Conservation (phyloP, 1,140 invertebrate species). For the Drosophila mojavensis region DNA sequence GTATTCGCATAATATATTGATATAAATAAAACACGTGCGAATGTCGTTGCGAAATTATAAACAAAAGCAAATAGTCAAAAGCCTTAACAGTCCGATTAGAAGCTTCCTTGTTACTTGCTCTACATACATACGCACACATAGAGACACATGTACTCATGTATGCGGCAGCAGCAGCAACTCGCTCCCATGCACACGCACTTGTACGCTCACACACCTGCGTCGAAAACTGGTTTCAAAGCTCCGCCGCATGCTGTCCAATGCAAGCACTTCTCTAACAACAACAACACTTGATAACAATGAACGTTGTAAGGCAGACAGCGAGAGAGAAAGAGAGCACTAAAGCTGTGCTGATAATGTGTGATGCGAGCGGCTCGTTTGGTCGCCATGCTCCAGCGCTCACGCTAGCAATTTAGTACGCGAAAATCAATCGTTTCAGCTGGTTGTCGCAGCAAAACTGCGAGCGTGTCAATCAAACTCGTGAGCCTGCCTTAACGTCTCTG, state of each 20-base stretch:
- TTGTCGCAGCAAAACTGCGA: constrained; percentile 41
- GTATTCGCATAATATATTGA: background rate
- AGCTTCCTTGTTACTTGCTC: constrained; percentile 60
- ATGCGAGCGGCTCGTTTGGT: constrained; percentile 35
- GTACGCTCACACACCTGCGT: constrained; percentile 40
- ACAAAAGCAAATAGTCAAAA: constrained; percentile 20
- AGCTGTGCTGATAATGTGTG: constrained; percentile 70
- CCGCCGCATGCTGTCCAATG: constrained; percentile 34
- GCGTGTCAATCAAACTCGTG: constrained; percentile 37
- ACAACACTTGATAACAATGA: constrained; percentile 62
- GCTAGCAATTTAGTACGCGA: constrained; percentile 69
- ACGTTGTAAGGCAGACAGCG: constrained; percentile 31
- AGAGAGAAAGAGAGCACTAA: constrained; percentile 38
- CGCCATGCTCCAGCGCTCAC: constrained; percentile 40
- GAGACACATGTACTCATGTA: background rate
- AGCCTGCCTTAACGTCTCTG: constrained; percentile 58
- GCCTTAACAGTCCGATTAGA: constrained; percentile 7
- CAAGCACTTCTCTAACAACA: constrained; percentile 33
- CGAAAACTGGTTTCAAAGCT: constrained; percentile 65
- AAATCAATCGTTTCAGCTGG: constrained; percentile 74
- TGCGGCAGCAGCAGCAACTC: background rate
- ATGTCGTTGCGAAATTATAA: constrained; percentile 65
- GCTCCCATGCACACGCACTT: constrained; percentile 2
- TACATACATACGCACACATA: background rate
- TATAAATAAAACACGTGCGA: constrained; percentile 53